phyloP scores from a whole-genome alignment of 2,113 vertebrate genomes.

The Rhadina sibilatrix region DNA sequence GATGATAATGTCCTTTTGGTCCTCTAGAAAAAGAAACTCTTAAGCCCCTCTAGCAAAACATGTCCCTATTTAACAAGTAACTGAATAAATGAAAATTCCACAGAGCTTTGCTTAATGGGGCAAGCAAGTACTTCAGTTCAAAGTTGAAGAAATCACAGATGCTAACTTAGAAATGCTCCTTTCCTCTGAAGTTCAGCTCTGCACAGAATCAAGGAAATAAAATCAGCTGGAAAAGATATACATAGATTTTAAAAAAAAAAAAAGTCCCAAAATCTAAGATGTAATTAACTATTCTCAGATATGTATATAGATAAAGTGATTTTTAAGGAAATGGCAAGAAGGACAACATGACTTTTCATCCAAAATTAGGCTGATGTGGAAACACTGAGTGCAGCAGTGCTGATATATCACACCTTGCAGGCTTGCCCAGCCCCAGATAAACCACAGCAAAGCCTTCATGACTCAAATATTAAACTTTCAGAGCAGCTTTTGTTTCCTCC shows the following conservation, averaged over 20 bases:
- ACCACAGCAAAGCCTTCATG: background rate
- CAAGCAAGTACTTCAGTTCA: background rate
- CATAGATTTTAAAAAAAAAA: background rate
- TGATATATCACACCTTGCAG: background rate
- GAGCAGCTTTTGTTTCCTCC: background rate
- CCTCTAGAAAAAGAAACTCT: background rate
- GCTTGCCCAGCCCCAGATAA: background rate
- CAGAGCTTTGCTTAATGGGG: constrained; percentile 5
- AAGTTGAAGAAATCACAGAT: background rate
- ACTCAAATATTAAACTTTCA: background rate
- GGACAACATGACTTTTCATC: background rate
- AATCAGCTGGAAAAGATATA: background rate
- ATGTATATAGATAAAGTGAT: background rate
- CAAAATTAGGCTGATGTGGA: background rate
- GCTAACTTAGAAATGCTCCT: background rate
- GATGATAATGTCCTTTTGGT: constrained; percentile 28
- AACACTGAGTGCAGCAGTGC: background rate
- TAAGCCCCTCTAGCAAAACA: constrained; percentile 26
- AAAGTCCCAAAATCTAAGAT: background rate
- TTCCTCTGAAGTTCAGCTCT: background rate
- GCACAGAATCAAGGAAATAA: background rate
- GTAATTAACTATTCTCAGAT: background rate
- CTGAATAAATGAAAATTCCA: constrained; percentile 12
- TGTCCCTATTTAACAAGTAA: background rate
- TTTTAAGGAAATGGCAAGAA: background rate